Base-by-base conservation (phyloP, 2,888 invertebrate genomes). In the Monoplex corrugatus region DNA sequence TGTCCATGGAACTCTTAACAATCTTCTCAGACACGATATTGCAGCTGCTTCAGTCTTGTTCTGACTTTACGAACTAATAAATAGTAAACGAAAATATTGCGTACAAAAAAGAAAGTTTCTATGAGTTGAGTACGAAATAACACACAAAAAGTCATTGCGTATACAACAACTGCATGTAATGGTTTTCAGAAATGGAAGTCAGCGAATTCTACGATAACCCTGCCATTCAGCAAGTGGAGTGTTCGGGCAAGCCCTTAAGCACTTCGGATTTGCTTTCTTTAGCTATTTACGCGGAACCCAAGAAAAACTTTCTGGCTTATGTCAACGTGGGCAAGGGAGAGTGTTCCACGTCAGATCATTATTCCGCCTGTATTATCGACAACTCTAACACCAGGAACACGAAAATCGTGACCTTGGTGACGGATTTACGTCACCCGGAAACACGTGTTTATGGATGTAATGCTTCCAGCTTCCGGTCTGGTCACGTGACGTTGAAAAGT, bases 331-430 rank as follows among this genome's bases (percentile, higher is more conserved):
- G 63, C 6, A 35, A 87, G 23, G 57, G 32, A 28, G 16, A 82
- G 82, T 87, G 87, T n/a, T 82, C 87, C 32, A 87, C 87, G 5
- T 87, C 87, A 0, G 87, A 28, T 2, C 50, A 35, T 23, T 87
- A 87, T 32, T 87, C 87, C 3, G 87, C 87, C 19, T 87, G 87
- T 82, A 23, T 87, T 43, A 87, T 87, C 28, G 87, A 87, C 83
- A 23, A n/a, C 2, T 32, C 0, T 19, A 44, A 87, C 44, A 57
- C 19, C 6, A 32, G 83, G 35, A 87, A 87, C 16, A 82, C 87
- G 63, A 80, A 63, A 57, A 35, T 87, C 2, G 44, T 87, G 38
- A 63, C 82, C 5, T 38, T 87, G 16, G 87, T 87, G 63, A 83
- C 87, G 83, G 87, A 87, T 50, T 44, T 82, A 50, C 82, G 38